Conservation (phyloP, 2,797 vertebrate species). For the Coilia nasus region DNA sequence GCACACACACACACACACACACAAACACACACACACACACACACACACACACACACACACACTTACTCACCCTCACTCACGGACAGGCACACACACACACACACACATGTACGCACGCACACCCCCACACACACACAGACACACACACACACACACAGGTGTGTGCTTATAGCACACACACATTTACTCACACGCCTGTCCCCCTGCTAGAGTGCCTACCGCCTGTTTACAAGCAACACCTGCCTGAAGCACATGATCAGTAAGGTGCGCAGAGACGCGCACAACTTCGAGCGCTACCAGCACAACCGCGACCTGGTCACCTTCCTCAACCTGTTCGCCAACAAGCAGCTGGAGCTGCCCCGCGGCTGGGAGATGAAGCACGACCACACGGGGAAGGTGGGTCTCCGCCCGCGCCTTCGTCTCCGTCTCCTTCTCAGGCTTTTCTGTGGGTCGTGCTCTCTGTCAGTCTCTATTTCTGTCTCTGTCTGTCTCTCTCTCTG, state of each 20-base stretch:
- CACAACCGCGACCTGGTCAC: constrained; percentile 95
- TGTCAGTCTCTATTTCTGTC: neutral
- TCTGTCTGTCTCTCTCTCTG: neutral
- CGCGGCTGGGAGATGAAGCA: constrained; percentile 99
- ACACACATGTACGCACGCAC: neutral
- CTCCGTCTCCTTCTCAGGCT: neutral
- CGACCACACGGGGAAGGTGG: constrained; percentile 94
- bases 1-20: neutral
- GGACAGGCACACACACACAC: neutral
- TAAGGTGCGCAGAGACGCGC: constrained; percentile 94
- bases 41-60: no score
- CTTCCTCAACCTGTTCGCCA: constrained; percentile 97
- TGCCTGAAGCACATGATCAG: constrained; percentile 99
- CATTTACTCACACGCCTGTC: neutral
- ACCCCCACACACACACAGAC: neutral
- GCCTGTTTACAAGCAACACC: constrained; percentile 99
- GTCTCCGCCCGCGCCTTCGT: neutral
- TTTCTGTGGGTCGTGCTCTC: neutral
- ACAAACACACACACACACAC: neutral
- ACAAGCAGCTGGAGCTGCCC: constrained; percentile 95
- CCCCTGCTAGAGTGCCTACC: constrained; percentile 90
- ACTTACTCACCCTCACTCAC: no score
- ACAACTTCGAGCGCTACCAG: constrained; percentile 98
- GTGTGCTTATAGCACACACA: no score
- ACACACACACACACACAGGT: neutral